These are phyloP conservation scores for Zaprionus camerounensis DNA, from an alignment of 1,140 invertebrate species.

Conservation along the genomic window DNA sequence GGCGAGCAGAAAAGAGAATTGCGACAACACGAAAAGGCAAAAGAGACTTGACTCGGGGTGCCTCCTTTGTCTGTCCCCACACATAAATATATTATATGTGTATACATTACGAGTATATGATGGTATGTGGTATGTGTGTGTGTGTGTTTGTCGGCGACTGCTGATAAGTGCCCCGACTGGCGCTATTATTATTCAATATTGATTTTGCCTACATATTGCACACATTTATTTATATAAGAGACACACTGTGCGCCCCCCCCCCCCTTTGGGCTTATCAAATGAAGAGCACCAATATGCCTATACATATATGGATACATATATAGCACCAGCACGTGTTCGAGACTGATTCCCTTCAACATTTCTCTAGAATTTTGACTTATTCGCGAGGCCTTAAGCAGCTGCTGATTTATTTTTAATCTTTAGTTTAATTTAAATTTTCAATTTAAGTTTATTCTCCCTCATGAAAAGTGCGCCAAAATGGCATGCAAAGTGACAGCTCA, in stretches of 20 bases:
- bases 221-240: constrained; percentile 18
- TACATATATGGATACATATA: neutral
- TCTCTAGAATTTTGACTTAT: too few species aligned
- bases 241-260: neutral
- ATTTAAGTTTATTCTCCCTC: neutral
- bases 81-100: neutral
- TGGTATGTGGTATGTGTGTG: neutral
- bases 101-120: neutral
- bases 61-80: constrained; percentile 13
- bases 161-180: constrained; percentile 60
- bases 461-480: neutral
- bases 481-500: constrained; percentile 8
- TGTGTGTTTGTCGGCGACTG: constrained; percentile 6
- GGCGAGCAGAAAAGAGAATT: constrained; percentile 1
- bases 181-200: constrained; percentile 72
- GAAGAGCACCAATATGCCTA: neutral
- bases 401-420: neutral
- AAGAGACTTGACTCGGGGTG: constrained; percentile 23
- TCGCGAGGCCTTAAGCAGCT: neutral
- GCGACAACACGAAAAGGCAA: constrained; percentile 17
- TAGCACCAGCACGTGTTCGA: neutral
- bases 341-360: neutral
- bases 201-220: constrained; percentile 60
- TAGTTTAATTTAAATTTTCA: neutral
- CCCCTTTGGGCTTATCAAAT: neutral